phyloP scores from a whole-genome alignment of 2,797 vertebrate species.

The Tiaroga cobitis region DNA sequence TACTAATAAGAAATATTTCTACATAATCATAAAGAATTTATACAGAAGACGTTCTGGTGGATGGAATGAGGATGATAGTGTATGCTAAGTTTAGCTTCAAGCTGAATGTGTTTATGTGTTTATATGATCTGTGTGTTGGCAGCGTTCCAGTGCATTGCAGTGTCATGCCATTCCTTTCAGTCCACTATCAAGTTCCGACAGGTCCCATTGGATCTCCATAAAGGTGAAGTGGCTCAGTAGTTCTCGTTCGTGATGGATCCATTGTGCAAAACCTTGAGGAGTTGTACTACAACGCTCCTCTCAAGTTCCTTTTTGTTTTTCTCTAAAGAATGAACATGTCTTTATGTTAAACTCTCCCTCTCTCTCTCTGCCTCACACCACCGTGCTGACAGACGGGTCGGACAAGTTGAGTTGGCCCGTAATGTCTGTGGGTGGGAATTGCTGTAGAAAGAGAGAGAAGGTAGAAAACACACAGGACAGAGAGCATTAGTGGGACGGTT shows the following conservation, averaged over 20 bases:
- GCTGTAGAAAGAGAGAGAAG: conserved; percentile 84
- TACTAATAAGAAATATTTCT: conserved; percentile 33
- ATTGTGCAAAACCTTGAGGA: conserved; percentile 43
- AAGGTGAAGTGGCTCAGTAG: conserved; percentile 58
- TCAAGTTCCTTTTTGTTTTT: conserved; percentile 42
- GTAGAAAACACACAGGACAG: conserved; percentile 55
- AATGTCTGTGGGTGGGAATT: conserved; percentile 98
- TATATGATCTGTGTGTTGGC: conserved; percentile 61
- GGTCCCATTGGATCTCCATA: conserved; percentile 56
- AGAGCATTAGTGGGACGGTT: conserved; percentile 29
- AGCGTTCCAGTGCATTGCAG: conserved; percentile 68
- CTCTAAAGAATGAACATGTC: conserved; percentile 47
- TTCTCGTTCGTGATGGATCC: conserved; percentile 46
- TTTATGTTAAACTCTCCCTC: conserved; percentile 51
- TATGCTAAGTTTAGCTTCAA: conserved; percentile 8
- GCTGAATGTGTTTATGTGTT: conserved; percentile 26
- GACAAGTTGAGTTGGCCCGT: conserved; percentile 99
- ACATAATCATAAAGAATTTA: conserved; percentile 40
- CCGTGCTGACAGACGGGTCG: conserved; percentile 99
- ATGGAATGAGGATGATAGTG: conserved; percentile 33
- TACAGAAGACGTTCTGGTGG: conserved; percentile 21
- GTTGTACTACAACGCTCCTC: conserved; percentile 40
- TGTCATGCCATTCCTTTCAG: conserved; percentile 63
- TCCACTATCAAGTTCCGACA: conserved; percentile 66
- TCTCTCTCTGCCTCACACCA: conserved; percentile 81